Base-by-base conservation (phyloP, 2,797 vertebrate genomes). In the Xiphophorus birchmanni region DNA sequence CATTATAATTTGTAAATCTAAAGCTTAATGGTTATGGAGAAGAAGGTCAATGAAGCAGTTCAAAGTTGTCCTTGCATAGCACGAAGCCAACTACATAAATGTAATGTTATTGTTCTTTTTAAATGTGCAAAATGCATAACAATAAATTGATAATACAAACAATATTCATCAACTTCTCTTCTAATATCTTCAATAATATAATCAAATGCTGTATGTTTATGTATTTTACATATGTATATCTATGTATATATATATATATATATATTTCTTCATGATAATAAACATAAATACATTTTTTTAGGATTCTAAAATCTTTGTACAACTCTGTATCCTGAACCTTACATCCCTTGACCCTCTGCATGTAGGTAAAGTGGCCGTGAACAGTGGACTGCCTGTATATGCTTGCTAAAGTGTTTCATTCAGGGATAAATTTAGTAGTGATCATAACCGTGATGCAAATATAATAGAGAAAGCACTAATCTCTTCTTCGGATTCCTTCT, bases 101-200 rank as follows among this genome's bases (percentile, higher is more conserved):
- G 96, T 97, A 95, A 97, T 97, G 96, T 90, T 91, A 95, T 96
- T 94, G 82, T 92, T 97, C 94, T 94, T 96, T 71, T 97, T 97
- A 98, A 93, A 96, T 98, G 97, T 98, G 97, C 97, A 97, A 98
- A 98, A 97, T 96, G 97, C 97, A 96, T 97, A 97, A 96, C 95
- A 94, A 97, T 97, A 97, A 88, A 94, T 97, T 97, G 93, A 95
- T 89, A 94, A 94, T 95, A 95, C 95, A 97, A 97, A 93, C 94
- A 94, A 95, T 95, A 95, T 92, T 94, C 91, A 93, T 94, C 90
- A 89, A 95, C 89, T 91, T 95, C 91, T 93, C 90, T 92, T 92
- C 91, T 95, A 96, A 96, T 96, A 96, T 96, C 94, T 96, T 97
- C 90, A 94, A 94, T 93, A 91, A 96, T 94, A 95, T 96, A 93